These are phyloP conservation scores for Distichodus sexfasciatus DNA, from an alignment of 2,797 vertebrate genomes.

Conservation along the genomic window DNA sequence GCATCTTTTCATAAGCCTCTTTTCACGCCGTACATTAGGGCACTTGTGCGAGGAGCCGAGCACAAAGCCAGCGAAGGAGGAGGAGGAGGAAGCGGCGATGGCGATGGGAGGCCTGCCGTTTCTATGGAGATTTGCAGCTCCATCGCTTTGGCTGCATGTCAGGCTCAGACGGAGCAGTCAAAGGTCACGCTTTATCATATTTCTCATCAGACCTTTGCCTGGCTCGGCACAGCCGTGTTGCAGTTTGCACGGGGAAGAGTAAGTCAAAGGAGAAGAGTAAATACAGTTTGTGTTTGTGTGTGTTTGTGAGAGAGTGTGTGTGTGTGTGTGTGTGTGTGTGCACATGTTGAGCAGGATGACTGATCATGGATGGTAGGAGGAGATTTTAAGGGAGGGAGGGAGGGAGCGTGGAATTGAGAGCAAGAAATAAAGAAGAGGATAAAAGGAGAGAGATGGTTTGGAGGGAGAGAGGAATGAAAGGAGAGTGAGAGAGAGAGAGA, in stretches of 20 bases:
- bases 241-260: neutral
- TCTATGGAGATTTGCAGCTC: slow-evolving; percentile 36
- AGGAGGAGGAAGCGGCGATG: slow-evolving; percentile 10
- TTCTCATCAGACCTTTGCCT: slow-evolving; percentile 38
- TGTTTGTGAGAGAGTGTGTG: slow-evolving; percentile 1
- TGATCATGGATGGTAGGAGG: neutral
- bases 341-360: neutral
- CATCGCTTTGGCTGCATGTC: slow-evolving; percentile 38
- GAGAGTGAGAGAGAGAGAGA: slow-evolving; percentile 36
- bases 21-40: slow-evolving; percentile 20
- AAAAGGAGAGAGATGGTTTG: neutral
- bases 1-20: neutral
- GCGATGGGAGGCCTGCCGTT: slow-evolving; percentile 6
- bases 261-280: neutral
- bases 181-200: slow-evolving; percentile 49
- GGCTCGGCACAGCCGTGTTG: neutral
- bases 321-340: neutral
- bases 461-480: slow-evolving; percentile 32
- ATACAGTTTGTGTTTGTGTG: neutral
- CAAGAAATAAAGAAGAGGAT: neutral
- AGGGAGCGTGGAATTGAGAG: neutral
- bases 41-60: neutral
- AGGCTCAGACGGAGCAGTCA: slow-evolving; percentile 33
- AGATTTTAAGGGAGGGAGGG: neutral
- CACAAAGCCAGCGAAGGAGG: slow-evolving; percentile 27